phyloP scores from a whole-genome alignment of 2,888 invertebrate species.

The Eudasyphora cyanicolor region DNA sequence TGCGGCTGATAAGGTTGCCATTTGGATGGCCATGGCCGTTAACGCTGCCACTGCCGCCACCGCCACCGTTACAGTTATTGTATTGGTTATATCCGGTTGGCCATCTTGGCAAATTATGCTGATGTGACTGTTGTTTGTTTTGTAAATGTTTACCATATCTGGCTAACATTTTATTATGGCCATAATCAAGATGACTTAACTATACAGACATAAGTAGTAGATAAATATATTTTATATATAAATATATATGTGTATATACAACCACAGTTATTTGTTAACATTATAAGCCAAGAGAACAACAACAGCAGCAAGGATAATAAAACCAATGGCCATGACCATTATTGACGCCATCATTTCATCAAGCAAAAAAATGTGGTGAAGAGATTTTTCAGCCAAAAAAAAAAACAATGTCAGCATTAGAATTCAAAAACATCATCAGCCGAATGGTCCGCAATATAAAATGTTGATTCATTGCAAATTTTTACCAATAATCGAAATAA shows the following conservation, averaged over 20 bases:
- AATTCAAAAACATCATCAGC: no score
- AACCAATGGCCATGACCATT: background rate
- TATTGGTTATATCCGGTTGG: background rate
- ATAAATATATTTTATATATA: background rate
- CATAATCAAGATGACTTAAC: conserved; percentile 58
- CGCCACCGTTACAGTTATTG: background rate
- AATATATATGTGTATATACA: background rate
- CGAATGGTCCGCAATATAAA: no score
- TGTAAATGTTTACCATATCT: conserved; percentile 61
- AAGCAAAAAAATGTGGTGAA: background rate
- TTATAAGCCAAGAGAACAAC: background rate
- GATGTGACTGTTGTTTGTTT: conserved; percentile 38
- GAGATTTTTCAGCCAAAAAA: background rate
- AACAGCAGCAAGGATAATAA: conserved; percentile 11
- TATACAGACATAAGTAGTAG: conserved; percentile 12
- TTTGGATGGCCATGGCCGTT: no score
- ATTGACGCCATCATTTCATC: background rate
- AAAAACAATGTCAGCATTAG: background rate
- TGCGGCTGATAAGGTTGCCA: background rate
- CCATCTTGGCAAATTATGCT: conserved; percentile 25
- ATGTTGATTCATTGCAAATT: no score
- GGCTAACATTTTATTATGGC: conserved; percentile 42
- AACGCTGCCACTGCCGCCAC: background rate
- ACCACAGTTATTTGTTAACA: background rate
- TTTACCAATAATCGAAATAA: no score